These are phyloP conservation scores for Sciurus niger DNA, from an alignment of 2,113 vertebrate species.

Conservation along the genomic window DNA sequence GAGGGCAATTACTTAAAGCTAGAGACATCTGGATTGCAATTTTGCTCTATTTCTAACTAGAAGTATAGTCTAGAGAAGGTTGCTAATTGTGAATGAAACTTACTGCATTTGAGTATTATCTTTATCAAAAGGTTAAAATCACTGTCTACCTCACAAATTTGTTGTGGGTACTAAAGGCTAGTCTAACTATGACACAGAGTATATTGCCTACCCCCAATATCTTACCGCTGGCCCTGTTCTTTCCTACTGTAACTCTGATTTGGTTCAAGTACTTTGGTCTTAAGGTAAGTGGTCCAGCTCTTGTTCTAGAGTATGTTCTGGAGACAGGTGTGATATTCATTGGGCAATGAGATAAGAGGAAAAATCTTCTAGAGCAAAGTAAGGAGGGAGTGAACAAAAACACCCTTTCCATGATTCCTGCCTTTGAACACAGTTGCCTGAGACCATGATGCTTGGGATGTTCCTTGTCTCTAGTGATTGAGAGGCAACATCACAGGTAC, in stretches of 20 bases:
- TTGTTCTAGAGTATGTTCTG: neutral
- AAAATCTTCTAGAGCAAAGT: neutral
- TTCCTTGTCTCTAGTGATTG: fast-evolving
- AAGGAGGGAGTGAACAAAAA: neutral
- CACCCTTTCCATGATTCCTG: neutral
- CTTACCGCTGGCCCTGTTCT: neutral
- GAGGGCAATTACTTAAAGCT: neutral
- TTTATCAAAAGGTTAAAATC: constrained; percentile 8
- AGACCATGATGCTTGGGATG: neutral
- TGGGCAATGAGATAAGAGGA: neutral
- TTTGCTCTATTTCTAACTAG: neutral
- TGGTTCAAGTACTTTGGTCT: neutral
- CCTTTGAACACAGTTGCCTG: neutral
- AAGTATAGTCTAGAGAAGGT: neutral
- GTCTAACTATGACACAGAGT: neutral
- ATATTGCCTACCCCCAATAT: neutral
- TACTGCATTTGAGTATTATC: neutral
- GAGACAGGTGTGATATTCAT: neutral
- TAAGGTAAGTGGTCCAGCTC: neutral
- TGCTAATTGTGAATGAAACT: neutral
- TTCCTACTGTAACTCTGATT: neutral
- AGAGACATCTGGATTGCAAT: neutral
- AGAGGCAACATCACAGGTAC: neutral
- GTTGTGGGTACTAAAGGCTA: neutral
- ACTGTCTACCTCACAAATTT: neutral